A percentile compares a stretch with the other conserved stretches of the same genome.
These are phyloP conservation scores for Frankliniella fusca DNA, from an alignment of 2,888 invertebrate genomes.

Conservation along the genomic window DNA sequence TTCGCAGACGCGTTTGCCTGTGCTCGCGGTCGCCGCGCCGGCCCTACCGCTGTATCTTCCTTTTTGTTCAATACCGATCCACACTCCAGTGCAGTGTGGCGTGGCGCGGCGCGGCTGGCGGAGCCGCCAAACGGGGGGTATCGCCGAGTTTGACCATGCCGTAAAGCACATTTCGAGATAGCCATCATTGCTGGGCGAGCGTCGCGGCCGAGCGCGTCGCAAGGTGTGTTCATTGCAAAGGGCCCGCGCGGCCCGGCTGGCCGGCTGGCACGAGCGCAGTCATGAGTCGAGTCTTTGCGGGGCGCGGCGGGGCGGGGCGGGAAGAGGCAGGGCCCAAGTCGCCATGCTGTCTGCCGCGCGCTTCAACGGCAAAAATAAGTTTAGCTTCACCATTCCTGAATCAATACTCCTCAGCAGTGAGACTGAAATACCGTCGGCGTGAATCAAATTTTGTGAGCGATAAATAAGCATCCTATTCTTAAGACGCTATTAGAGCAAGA, in stretches of 20 bases:
- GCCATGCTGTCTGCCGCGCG: no score
- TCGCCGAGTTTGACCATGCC: not conserved
- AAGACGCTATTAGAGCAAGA: no score
- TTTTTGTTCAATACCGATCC: not conserved
- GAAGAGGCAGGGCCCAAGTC: not conserved
- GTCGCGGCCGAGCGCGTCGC: not conserved
- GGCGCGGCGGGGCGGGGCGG: not conserved
- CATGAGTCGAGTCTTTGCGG: not conserved
- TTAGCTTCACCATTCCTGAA: no score
- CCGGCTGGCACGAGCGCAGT: not conserved
- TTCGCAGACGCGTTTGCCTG: no score
- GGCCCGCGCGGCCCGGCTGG: not conserved
- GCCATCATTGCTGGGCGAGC: constrained; percentile 7
- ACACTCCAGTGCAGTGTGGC: not conserved
- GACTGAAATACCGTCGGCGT: no score
- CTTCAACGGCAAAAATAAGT: no score
- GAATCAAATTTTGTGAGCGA: no score
- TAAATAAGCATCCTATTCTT: no score
- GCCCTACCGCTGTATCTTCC: no score
- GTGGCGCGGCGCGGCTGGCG: not conserved
- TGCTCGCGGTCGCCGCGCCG: no score
- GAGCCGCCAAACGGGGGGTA: no score
- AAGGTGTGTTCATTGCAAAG: not conserved
- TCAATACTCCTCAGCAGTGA: no score
- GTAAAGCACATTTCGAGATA: constrained; percentile 15